Evolutionary conservation across 1,140 invertebrate genomes (phyloP).

Genomic region (Cataglyphis hispanica): DNA sequence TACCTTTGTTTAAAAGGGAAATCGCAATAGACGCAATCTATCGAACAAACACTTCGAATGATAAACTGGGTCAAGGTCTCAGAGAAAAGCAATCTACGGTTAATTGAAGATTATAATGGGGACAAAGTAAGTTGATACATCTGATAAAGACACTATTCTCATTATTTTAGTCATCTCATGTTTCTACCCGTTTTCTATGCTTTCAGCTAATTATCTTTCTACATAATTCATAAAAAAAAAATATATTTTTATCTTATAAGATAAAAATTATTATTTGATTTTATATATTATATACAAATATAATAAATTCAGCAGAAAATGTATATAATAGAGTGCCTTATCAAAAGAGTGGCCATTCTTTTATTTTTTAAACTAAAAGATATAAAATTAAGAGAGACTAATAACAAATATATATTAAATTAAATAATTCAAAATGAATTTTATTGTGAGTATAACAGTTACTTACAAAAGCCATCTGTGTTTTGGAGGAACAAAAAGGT

Average conservation of each 20-base stretch:
- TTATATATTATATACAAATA: no score
- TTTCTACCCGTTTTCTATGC: slow-evolving; percentile 2
- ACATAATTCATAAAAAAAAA: not conserved
- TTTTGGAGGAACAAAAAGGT: no score
- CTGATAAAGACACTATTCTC: slow-evolving; percentile 39
- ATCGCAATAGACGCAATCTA: not conserved
- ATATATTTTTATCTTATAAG: not conserved
- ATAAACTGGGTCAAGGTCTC: slow-evolving; percentile 19
- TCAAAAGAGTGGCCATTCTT: no score
- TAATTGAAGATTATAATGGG: slow-evolving; percentile 44
- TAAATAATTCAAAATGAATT: no score
- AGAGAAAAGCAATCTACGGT: slow-evolving; percentile 5
- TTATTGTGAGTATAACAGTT: no score
- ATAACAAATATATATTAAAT: no score
- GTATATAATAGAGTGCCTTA: no score
- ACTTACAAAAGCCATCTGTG: no score
- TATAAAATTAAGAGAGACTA: no score
- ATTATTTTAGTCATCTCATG: slow-evolving; percentile 16
- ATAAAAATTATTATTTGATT: no score
- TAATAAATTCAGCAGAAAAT: slow-evolving; percentile 2
- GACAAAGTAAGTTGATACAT: slow-evolving; percentile 50
- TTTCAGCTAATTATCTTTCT: slow-evolving; percentile 27
- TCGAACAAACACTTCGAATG: slow-evolving; percentile 14
- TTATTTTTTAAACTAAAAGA: no score
- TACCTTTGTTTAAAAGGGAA: not conserved